Evolutionary conservation across 2,888 invertebrate species (phyloP).

Genomic region (Drosophila histrio): DNA sequence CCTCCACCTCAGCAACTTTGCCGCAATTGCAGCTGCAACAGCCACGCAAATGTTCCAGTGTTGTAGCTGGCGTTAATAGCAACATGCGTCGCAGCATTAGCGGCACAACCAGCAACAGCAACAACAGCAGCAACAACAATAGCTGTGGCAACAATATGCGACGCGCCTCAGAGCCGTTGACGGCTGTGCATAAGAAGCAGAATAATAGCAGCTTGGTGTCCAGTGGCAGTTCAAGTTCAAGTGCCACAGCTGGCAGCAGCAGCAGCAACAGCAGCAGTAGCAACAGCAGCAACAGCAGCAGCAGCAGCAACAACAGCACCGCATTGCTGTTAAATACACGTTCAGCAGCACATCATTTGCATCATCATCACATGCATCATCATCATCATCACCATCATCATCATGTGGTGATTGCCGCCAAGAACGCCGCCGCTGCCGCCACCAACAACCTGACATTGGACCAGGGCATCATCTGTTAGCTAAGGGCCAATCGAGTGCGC

Average conservation of each 20-base stretch:
- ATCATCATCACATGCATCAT: conserved; percentile 72
- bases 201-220: conserved; percentile 35
- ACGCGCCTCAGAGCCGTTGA: conserved; percentile 5
- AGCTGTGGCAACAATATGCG: conserved; percentile 29
- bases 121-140: conserved; percentile 59
- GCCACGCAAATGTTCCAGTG: conserved; percentile 45
- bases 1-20: neutral
- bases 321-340: conserved; percentile 48
- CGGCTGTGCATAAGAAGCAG: conserved; percentile 2
- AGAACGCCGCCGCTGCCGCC: conserved; percentile 78
- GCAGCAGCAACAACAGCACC: conserved; percentile 39
- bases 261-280: conserved; percentile 22
- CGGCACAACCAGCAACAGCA: conserved; percentile 24
- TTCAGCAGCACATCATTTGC: conserved; percentile 59
- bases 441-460: conserved; percentile 83
- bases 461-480: conserved; percentile 85
- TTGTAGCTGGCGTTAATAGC: conserved; percentile 46
- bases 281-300: conserved; percentile 20
- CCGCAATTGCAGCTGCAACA: conserved; percentile 33
- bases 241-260: conserved; percentile 7
- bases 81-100: conserved; percentile 35
- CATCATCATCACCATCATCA: conserved; percentile 75
- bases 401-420: conserved; percentile 73
- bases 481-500: conserved; percentile 83
- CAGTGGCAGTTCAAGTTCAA: neutral